Evolutionary conservation across 1,140 invertebrate species (phyloP).

Genomic region (Octopus bimaculoides): DNA sequence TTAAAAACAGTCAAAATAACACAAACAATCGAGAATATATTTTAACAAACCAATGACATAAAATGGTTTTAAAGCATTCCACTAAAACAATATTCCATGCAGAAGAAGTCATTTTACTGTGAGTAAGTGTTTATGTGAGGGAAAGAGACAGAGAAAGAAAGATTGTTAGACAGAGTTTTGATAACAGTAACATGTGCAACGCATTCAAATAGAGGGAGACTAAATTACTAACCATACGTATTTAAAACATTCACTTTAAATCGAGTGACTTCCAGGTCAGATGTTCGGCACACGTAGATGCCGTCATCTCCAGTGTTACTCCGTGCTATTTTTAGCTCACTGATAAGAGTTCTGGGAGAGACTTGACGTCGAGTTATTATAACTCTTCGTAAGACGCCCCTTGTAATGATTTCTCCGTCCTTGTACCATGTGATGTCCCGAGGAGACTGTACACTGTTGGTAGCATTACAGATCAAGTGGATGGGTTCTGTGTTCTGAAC

Average conservation of each 20-base stretch:
- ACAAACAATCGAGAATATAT: too few relatives aligned
- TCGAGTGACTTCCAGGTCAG: slow-evolving; percentile 38
- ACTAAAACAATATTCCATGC: too few relatives aligned
- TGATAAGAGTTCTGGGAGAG: slow-evolving; percentile 32
- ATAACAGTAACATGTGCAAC: not conserved
- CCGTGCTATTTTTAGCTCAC: slow-evolving; percentile 27
- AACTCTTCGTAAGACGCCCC: not conserved
- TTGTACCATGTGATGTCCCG: slow-evolving; percentile 12
- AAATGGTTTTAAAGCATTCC: too few relatives aligned
- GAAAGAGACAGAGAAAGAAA: too few relatives aligned
- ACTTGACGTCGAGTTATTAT: not conserved
- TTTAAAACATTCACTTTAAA: slow-evolving; percentile 41
- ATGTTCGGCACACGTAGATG: slow-evolving; percentile 41
- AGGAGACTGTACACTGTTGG: slow-evolving; percentile 5
- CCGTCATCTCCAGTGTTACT: slow-evolving; percentile 34
- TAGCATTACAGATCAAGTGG: slow-evolving; percentile 3
- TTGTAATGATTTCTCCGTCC: slow-evolving; percentile 10
- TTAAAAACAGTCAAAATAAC: too few relatives aligned
- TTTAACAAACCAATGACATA: too few relatives aligned
- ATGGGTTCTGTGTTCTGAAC: slow-evolving; percentile 11
- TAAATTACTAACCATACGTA: slow-evolving; percentile 17
- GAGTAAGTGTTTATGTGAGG: too few relatives aligned
- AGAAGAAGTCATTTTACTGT: too few relatives aligned
- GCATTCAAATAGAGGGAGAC: slow-evolving; percentile 1
- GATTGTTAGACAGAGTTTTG: too few relatives aligned